Evolutionary conservation across 2,888 invertebrate genomes (phyloP), one percentile per base, ranked within the genome.

Genomic region (Cheilosia variabilis): DNA sequence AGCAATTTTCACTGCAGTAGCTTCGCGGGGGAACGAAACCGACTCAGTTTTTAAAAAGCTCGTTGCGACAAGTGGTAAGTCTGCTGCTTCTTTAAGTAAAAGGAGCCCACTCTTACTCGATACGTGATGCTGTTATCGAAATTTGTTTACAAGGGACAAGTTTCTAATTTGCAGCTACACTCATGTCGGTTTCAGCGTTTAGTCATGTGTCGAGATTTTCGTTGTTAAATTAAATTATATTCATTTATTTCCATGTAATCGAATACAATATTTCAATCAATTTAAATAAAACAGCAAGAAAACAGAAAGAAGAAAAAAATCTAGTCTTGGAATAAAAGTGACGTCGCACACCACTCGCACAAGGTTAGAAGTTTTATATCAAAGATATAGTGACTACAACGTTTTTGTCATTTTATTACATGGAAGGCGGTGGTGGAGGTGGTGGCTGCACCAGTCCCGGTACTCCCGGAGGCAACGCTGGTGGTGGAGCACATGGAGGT

Each of bases 361-460:
- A 52, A 34, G 66, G 15, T 10, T 43, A n/a, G 13, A 47, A 15
- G 50, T 60, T 41, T 27, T 17, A 27, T 37, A 22, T 34, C 45
- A 17, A 27, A 27, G 24, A n/a, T 37, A 37, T 37, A 13, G 13
- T 37, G 13, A 13, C 37, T 37, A 22, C 6, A 17, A 27, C 13
- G 4, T 22, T 27, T 50, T 41, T 1, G 17, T 4, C 0, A 13
- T 58, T 58, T 22, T n/a, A 63, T 79, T 55, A 88, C 82, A 87
- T 89, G 37, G 90, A 87, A 75, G 91, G 91, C n/a, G 95, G 95
- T 3, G 96, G 95, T 15, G 95, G 95, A 5, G 95, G 95, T 3
- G 95, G 96, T 34, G 95, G 95, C 58, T 95, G 94, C 58, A 95
- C 89, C 62, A 95, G 89, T 58, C 92, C 93, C 0, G 93, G 93